A percentile compares a stretch with the other conserved stretches of the same genome.
Evolutionary conservation across 2,797 vertebrate genomes (phyloP).

Genomic region (Enteromius mattozi): DNA sequence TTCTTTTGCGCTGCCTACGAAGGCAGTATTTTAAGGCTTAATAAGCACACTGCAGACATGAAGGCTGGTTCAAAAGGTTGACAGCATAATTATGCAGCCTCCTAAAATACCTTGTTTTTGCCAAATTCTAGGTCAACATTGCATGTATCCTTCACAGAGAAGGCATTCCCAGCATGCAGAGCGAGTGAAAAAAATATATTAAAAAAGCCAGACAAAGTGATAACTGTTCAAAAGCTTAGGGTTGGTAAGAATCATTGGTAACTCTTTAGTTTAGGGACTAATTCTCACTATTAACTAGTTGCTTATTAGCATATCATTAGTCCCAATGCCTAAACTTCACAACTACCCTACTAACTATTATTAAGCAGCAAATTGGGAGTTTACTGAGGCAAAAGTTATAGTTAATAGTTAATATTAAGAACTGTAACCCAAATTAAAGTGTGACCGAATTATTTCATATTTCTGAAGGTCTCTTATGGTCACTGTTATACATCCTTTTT

Average conservation of each 20-base stretch:
- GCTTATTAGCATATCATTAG: neutral
- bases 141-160: neutral
- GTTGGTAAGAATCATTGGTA: neutral
- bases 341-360: no score
- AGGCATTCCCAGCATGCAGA: neutral
- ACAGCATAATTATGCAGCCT: conserved; percentile 10
- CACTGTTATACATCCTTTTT: no score
- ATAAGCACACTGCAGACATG: neutral
- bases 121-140: conserved; percentile 2
- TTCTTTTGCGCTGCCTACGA: neutral
- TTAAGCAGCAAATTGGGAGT: neutral
- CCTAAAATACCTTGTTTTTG: conserved; percentile 21
- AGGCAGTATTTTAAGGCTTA: conserved; percentile 14
- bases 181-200: neutral
- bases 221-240: neutral
- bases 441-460: no score
- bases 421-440: no score
- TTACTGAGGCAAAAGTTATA: neutral
- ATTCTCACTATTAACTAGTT: neutral
- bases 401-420: neutral
- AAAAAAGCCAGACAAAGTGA: neutral
- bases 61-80: conserved; percentile 16
- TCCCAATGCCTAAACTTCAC: no score
- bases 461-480: neutral
- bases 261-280: no score